Conservation (phyloP, 2,888 invertebrate species). For the Molanna angustata region DNA sequence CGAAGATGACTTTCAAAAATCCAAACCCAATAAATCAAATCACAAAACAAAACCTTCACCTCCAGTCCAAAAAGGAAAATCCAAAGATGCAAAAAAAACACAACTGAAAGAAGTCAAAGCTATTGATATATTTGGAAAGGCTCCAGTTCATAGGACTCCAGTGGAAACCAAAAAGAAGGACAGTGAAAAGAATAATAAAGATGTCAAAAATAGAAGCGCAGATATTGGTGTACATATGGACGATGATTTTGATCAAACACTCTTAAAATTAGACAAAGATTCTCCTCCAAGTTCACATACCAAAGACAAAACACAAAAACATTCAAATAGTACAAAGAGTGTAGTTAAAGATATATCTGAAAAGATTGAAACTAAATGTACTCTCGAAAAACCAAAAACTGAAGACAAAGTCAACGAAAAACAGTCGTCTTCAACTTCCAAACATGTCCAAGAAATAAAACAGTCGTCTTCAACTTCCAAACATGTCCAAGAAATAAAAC, state of each 20-base stretch:
- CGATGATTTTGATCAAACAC: slow-evolving; percentile 68
- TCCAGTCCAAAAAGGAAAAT: slow-evolving; percentile 3
- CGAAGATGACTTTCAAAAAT: slow-evolving; percentile 39
- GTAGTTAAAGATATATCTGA: too few relatives aligned
- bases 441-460: too few relatives aligned
- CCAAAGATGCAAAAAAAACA: slow-evolving; percentile 36
- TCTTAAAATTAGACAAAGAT: slow-evolving; percentile 40
- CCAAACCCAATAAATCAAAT: slow-evolving; percentile 37
- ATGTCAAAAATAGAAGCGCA: slow-evolving; percentile 30
- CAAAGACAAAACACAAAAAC: too few relatives aligned
- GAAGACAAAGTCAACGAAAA: too few relatives aligned
- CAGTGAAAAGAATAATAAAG: neutral
- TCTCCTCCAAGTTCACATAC: slow-evolving; percentile 26
- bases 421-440: too few relatives aligned
- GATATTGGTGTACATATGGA: slow-evolving; percentile 59
- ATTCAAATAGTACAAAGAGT: too few relatives aligned
- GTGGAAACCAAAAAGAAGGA: slow-evolving; percentile 38
- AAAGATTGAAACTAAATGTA: too few relatives aligned
- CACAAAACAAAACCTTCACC: slow-evolving; percentile 1
- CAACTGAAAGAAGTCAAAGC: slow-evolving; percentile 46
- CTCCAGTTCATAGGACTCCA: slow-evolving; percentile 53
- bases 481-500: too few relatives aligned
- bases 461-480: too few relatives aligned
- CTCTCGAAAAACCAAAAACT: too few relatives aligned
- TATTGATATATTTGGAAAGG: slow-evolving; percentile 61